A percentile compares a stretch with the other conserved stretches of the same genome.
phyloP scores from a whole-genome alignment of 2,797 vertebrate genomes.

The Toxotes lorentzi region DNA sequence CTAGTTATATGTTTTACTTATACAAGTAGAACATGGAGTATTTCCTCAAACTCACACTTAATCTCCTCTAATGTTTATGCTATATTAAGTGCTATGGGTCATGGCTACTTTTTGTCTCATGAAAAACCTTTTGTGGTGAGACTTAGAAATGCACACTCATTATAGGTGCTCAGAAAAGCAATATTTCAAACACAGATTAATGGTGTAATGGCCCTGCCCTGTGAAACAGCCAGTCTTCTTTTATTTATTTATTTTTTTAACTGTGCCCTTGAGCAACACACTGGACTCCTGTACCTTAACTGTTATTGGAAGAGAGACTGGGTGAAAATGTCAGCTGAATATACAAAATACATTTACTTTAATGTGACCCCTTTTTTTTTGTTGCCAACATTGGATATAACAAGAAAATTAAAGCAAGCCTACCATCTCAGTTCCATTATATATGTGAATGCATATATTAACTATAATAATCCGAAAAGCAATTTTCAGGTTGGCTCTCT shows the following conservation, averaged over 20 bases:
- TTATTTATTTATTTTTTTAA: conserved; percentile 13
- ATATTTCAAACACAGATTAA: conserved; percentile 47
- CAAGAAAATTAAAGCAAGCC: conserved; percentile 49
- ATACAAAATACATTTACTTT: conserved; percentile 53
- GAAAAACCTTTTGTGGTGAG: conserved; percentile 9
- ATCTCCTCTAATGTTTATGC: conserved; percentile 13
- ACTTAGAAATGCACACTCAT: conserved; percentile 32
- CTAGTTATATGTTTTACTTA: too few relatives aligned
- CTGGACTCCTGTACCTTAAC: conserved; percentile 7
- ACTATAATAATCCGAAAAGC: conserved; percentile 61
- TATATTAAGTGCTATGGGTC: conserved; percentile 8
- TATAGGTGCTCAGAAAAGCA: conserved; percentile 33
- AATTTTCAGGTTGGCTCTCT: conserved; percentile 58
- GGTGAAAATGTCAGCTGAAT: conserved; percentile 47
- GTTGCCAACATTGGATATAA: conserved; percentile 30
- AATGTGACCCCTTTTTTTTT: conserved; percentile 28
- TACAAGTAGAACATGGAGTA: conserved; percentile 10
- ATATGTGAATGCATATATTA: conserved; percentile 55
- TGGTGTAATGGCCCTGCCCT: conserved; percentile 26
- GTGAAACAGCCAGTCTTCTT: conserved; percentile 10
- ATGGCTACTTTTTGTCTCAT: conserved; percentile 12
- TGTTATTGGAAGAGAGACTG: conserved; percentile 20
- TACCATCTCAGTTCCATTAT: conserved; percentile 33
- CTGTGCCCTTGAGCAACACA: conserved; percentile 50
- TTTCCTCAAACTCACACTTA: conserved; percentile 15